Conservation (phyloP, 2,797 vertebrate species). For the Xiphorhynchus erythropygius region DNA sequence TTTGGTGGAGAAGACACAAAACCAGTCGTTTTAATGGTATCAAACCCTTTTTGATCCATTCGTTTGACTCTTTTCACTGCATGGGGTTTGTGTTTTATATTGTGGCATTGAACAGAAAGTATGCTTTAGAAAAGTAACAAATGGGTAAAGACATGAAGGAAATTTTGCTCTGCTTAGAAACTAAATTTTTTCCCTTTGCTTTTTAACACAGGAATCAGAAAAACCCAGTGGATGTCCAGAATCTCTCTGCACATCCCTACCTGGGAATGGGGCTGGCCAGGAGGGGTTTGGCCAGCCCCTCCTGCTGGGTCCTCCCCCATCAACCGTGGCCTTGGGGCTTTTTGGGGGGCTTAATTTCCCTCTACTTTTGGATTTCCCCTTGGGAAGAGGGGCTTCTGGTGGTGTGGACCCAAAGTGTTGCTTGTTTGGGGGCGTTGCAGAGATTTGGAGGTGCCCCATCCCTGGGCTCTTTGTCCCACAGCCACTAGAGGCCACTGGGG, state of each 20-base stretch:
- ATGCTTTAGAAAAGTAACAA: accelerated
- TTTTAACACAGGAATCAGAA: background rate
- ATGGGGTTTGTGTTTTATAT: accelerated
- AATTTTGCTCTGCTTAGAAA: background rate
- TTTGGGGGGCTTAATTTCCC: background rate
- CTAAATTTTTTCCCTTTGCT: accelerated
- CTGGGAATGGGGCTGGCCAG: background rate
- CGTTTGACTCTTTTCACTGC: accelerated
- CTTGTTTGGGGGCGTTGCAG: background rate
- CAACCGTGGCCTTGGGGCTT: accelerated
- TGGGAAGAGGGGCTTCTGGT: accelerated
- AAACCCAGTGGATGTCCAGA: accelerated
- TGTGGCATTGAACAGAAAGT: accelerated
- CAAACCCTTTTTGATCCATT: background rate
- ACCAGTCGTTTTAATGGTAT: accelerated
- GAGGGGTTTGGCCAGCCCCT: background rate
- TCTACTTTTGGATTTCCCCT: accelerated
- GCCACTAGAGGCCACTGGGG: conserved; percentile 74
- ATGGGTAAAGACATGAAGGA: accelerated
- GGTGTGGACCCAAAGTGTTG: accelerated
- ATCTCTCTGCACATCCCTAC: too few relatives aligned
- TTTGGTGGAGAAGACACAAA: background rate
- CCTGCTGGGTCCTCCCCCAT: background rate
- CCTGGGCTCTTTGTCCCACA: conserved; percentile 30
- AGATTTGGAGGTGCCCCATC: background rate